A percentile compares a stretch with the other conserved stretches of the same genome.
These are phyloP conservation scores for Latheticus oryzae DNA, from an alignment of 2,888 invertebrate genomes.

Conservation along the genomic window DNA sequence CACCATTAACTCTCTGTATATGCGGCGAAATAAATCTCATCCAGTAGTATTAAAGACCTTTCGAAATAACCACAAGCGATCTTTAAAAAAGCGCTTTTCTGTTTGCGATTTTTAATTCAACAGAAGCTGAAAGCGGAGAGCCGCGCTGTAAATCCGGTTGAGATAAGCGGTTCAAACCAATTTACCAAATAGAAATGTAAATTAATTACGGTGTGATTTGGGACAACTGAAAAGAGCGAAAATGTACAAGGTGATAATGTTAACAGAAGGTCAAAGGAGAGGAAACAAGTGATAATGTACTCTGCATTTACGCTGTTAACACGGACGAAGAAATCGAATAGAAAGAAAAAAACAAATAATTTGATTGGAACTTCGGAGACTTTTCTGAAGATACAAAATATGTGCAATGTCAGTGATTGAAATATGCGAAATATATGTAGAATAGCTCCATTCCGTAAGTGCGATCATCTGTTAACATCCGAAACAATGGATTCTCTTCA, in stretches of 20 bases:
- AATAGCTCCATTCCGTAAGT: too few species aligned
- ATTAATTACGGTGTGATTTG: slow-evolving; percentile 51
- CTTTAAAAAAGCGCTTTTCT: slow-evolving; percentile 20
- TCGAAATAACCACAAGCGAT: slow-evolving; percentile 21
- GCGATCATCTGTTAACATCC: too few species aligned
- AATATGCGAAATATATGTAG: too few species aligned
- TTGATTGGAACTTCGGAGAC: too few species aligned
- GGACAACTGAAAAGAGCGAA: slow-evolving; percentile 7
- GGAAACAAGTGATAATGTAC: slow-evolving; percentile 4
- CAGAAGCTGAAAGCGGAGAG: slow-evolving; percentile 15
- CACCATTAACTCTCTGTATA: slow-evolving; percentile 33
- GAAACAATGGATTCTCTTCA: too few species aligned
- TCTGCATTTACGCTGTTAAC: too few species aligned
- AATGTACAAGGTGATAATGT: slow-evolving; percentile 4
- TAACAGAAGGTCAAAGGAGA: background rate
- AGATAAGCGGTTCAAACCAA: slow-evolving; percentile 45
- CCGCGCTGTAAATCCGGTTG: slow-evolving; percentile 35
- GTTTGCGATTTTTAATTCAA: slow-evolving; percentile 34
- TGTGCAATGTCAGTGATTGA: too few species aligned
- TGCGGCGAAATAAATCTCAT: slow-evolving; percentile 36
- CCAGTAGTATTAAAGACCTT: slow-evolving; percentile 32
- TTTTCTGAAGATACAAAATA: too few species aligned
- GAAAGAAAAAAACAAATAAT: too few species aligned
- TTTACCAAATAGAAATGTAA: slow-evolving; percentile 52
- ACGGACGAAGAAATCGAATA: too few species aligned